Conservation (phyloP, 2,113 vertebrate genomes). For the Lathamus discolor region DNA sequence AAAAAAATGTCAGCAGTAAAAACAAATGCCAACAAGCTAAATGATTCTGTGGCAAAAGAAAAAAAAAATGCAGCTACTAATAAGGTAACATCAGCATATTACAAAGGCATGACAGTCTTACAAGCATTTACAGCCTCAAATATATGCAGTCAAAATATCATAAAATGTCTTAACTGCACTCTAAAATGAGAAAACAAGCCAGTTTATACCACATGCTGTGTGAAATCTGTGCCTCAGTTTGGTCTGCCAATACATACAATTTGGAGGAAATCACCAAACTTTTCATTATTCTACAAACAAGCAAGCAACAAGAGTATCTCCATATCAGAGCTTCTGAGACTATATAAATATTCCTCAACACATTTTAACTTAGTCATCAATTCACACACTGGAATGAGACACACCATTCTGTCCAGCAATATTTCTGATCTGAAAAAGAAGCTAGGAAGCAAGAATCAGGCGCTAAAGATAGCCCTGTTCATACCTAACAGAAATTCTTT, state of each 20-base stretch:
- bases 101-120: conserved; percentile 45
- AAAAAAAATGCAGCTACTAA: conserved; percentile 18
- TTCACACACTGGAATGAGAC: conserved; percentile 29
- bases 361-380: conserved; percentile 36
- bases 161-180: conserved; percentile 30
- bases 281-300: conserved; percentile 41
- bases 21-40: conserved; percentile 62
- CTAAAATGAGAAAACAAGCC: conserved; percentile 28
- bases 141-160: not conserved
- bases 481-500: not conserved
- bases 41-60: conserved; percentile 28
- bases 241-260: conserved; percentile 30
- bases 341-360: conserved; percentile 42
- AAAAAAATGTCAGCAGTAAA: conserved; percentile 60
- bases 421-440: conserved; percentile 16
- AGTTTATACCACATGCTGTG: not conserved
- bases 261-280: conserved; percentile 25
- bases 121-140: conserved; percentile 40
- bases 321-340: conserved; percentile 7
- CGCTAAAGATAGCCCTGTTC: not conserved
- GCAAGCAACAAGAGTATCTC: conserved; percentile 35
- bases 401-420: not conserved
- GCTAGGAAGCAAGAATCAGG: not conserved
- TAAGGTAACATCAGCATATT: conserved; percentile 49
- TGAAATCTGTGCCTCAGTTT: conserved; percentile 13